A percentile compares a stretch with the other conserved stretches of the same genome.
Evolutionary conservation across 2,113 vertebrate genomes (phyloP).

Genomic region (Poeciliopsis retropinna): DNA sequence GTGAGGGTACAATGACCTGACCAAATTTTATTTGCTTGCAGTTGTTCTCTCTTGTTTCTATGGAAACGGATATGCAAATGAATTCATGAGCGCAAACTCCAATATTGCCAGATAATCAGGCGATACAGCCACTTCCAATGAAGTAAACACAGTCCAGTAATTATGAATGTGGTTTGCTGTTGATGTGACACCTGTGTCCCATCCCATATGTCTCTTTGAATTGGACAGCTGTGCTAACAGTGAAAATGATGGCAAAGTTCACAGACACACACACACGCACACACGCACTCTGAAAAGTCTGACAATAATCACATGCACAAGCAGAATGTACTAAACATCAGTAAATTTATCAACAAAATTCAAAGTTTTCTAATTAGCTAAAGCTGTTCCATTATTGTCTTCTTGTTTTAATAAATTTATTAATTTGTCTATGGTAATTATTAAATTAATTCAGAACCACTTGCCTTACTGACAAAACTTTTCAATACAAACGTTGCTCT

Average conservation of each 20-base stretch:
- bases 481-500: no score
- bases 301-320: constrained; percentile 5
- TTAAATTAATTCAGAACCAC: no score
- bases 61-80: constrained; percentile 11
- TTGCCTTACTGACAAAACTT: no score
- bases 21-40: not conserved
- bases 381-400: no score
- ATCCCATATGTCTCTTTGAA: constrained; percentile 65
- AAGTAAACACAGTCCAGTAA: constrained; percentile 63
- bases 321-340: no score
- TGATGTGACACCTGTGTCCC: constrained; percentile 69
- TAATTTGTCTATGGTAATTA: no score
- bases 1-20: not conserved
- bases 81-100: constrained; percentile 11
- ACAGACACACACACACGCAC: constrained; percentile 18
- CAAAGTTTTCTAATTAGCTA: no score
- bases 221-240: constrained; percentile 76
- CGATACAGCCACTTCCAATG: constrained; percentile 32
- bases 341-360: no score
- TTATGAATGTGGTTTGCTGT: constrained; percentile 64
- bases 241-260: constrained; percentile 41
- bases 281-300: not conserved
- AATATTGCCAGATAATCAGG: constrained; percentile 14
- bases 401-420: no score
- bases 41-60: constrained; percentile 20